Evolutionary conservation across 1,140 invertebrate species (phyloP).

Genomic region (Calycopis cecrops): DNA sequence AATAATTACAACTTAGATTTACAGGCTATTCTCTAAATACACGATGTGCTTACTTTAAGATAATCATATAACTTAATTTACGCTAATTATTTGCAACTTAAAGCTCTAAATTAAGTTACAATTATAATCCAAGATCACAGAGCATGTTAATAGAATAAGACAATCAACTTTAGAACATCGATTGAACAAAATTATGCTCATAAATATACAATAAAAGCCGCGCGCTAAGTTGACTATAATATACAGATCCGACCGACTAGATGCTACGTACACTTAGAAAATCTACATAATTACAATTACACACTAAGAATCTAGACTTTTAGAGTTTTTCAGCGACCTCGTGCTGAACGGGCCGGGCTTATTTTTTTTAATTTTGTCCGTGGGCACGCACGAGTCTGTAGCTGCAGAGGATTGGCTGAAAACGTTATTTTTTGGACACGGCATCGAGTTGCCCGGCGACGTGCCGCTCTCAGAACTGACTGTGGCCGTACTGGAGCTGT

Average conservation of each 20-base stretch:
- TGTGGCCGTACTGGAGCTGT: conserved; percentile 55
- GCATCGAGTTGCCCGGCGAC: conserved; percentile 55
- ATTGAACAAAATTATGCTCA: conserved; percentile 34
- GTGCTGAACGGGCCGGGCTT: conserved; percentile 40
- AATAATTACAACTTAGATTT: no score
- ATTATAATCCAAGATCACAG: conserved; percentile 6
- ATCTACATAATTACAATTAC: conserved; percentile 72
- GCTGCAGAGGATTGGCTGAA: conserved; percentile 43
- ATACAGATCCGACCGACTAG: conserved; percentile 50
- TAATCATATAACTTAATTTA: not conserved
- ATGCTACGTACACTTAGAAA: conserved; percentile 70
- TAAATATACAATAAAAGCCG: conserved; percentile 56
- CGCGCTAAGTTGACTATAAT: conserved; percentile 61
- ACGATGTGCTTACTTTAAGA: not conserved
- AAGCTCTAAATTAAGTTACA: conserved; percentile 1
- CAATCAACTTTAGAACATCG: conserved; percentile 35
- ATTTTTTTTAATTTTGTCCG: conserved; percentile 58
- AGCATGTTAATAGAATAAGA: conserved; percentile 12
- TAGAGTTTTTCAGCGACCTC: conserved; percentile 64
- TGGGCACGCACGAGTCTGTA: conserved; percentile 35
- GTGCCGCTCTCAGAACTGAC: conserved; percentile 62
- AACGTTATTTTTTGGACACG: conserved; percentile 45
- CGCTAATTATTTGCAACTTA: conserved; percentile 9
- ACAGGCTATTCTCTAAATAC: no score
- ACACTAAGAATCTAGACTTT: conserved; percentile 68